Evolutionary conservation across 2,113 vertebrate genomes (phyloP), one percentile per base, ranked within the genome.

Genomic region (Hystrix cristata): DNA sequence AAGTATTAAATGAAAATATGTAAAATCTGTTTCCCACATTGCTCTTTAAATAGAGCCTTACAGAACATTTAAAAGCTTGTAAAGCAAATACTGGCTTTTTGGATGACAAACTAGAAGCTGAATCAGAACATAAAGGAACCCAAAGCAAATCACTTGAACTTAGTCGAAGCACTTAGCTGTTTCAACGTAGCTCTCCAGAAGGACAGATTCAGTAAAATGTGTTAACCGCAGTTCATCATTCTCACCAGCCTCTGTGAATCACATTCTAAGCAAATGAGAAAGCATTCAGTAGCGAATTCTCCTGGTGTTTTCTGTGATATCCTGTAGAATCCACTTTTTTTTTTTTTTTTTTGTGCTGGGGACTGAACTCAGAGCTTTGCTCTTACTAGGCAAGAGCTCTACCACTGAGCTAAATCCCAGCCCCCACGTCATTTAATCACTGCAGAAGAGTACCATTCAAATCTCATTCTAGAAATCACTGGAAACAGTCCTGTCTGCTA

Each of bases 151-250:
- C 6, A 29, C 74, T 94, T 94, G 57, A 74, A 81, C 16, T 76
- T 71, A 46, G 10, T 69, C 19, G 34, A 1, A 84, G 62, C 11
- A 38, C 38, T 84, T 29, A 51, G n/a, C 51, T 78, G 78, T 92
- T 23, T 89, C 78, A 84, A 34, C n/a, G 59, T 23, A 57, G 25
- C 94, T 65, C 55, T 94, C 81, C 78, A 90, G 74, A 95, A 94
- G 60, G 74, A 79, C 25, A 59, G 57, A 5, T 48, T 88, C n/a
- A 78, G 14, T 46, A 29, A 60, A 38, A 38, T 78, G 43, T 69
- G 19, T 55, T 79, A 62, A 53, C 10, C 16, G 3, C 4, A 89
- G 65, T 85, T 62, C 43, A 60, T 69, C 46, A 15, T 57, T 90
- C 38, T 53, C 7, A 21, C 5, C 16, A 88, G 46, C 71, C 11